These are phyloP conservation scores for Pseudopodoces humilis DNA, from an alignment of 2,113 vertebrate genomes.

Conservation along the genomic window DNA sequence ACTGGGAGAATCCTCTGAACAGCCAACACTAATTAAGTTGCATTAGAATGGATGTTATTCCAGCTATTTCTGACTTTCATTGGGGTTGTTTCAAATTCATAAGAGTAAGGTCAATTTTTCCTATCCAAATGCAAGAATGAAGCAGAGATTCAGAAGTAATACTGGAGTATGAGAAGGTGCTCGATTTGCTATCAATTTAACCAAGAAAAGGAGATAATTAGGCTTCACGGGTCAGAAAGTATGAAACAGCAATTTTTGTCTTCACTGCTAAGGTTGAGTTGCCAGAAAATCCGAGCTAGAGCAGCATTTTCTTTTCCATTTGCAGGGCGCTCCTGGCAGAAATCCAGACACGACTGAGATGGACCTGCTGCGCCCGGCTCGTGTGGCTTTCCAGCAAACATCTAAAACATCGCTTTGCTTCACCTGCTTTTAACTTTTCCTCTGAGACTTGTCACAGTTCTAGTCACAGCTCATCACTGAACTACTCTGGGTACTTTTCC, in stretches of 20 bases:
- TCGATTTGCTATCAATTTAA: neutral
- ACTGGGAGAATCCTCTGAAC: neutral
- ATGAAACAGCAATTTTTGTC: neutral
- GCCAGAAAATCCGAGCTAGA: neutral
- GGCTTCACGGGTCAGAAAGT: neutral
- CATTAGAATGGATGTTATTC: neutral
- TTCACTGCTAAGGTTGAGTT: neutral
- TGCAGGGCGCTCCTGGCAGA: accelerated
- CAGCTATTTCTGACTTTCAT: neutral
- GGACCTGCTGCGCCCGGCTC: neutral
- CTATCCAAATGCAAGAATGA: neutral
- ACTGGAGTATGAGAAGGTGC: neutral
- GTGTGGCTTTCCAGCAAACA: neutral
- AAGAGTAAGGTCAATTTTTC: neutral
- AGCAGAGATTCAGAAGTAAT: neutral
- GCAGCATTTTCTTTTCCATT: neutral
- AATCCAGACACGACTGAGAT: no score
- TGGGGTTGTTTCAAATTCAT: neutral
- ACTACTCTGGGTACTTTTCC: neutral
- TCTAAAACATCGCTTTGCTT: neutral
- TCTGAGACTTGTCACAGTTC: neutral
- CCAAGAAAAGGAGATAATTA: neutral
- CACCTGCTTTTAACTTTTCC: neutral
- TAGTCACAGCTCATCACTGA: neutral
- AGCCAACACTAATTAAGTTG: neutral